Percentiles rank a stretch among this genome's conserved stretches.
These are phyloP conservation scores for Micronisus gabar DNA, from an alignment of 2,113 vertebrate genomes.

Conservation along the genomic window DNA sequence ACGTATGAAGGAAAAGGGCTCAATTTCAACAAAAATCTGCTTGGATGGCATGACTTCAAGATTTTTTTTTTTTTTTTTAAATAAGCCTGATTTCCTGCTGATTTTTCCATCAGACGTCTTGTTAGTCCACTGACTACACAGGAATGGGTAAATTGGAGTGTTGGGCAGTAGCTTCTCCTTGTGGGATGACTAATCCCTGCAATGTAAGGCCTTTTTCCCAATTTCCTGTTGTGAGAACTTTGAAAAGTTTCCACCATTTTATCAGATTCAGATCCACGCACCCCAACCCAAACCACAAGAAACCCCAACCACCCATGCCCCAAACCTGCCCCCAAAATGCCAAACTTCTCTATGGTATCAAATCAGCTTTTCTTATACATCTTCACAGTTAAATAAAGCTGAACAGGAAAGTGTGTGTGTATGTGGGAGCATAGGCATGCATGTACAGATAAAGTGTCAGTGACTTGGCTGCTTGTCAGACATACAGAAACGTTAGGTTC, in stretches of 20 bases:
- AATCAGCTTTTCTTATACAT: background rate
- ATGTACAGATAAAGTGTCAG: no score
- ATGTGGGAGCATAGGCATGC: no score
- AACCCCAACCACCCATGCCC: accelerated
- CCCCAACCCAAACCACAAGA: background rate
- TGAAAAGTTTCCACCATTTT: background rate
- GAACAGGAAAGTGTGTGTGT: background rate
- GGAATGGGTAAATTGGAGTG: background rate
- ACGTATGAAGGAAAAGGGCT: background rate
- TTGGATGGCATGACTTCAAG: background rate
- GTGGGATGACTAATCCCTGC: accelerated
- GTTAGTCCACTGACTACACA: background rate
- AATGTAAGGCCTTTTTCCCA: background rate
- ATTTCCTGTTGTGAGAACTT: background rate
- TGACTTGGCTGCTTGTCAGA: background rate
- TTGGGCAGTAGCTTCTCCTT: background rate
- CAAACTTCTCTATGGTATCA: background rate
- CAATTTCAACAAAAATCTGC: background rate
- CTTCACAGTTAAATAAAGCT: background rate
- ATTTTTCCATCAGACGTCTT: background rate
- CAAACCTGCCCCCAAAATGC: background rate
- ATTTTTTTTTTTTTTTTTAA: background rate
- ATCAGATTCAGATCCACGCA: background rate
- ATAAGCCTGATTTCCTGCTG: background rate
- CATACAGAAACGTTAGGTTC: background rate